Base-by-base conservation (phyloP, 1,140 invertebrate genomes). In the Centruroides vittatus region DNA sequence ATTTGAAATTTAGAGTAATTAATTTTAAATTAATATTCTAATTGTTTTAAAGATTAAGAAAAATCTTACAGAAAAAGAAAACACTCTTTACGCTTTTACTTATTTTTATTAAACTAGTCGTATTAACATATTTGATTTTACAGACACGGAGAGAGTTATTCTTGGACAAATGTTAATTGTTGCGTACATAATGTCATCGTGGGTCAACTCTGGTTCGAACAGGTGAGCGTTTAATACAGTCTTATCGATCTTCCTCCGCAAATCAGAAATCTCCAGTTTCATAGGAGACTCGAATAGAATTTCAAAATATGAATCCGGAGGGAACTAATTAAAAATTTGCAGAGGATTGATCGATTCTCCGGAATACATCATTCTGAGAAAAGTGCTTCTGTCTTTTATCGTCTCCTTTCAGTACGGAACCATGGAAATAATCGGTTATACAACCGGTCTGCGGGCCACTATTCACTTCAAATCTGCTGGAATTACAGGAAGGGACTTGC, bases 121-220 rank as follows among this genome's bases (percentile, higher is more conserved):
- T 23, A 23, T 23, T 23, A 23, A 23, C 23, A 23, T 23, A 23
- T 23, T 23, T 23, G 23, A 23, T 53, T 36, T 56, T 83, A 35
- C 67, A 90, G 88, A 70, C 86, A 86, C 80, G 86, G 86, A 10
- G 93, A 98, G 75, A 83, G 85, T 0, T 98, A 97, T 73, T 91
- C 89, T n/a, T 98, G 93, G 93, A 87, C 81, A 60, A 94, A 94
- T 74, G 89, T 97, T 36, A 94, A 93, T 75, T 97, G 93, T 71
- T 91, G 89, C 72, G 85, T 98, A 9, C 93, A 98, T 74, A 98
- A 98, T 74, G 88, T 98, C 49, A 89, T 98, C 66, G 90, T 97
- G 35, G 94, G 94, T 47, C 91, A 93, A 73, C 78, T 98, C n/a
- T 98, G 93, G 93, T 93, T 98, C 74, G 93, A 98, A 75, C 92